Evolutionary conservation across 2,113 vertebrate genomes (phyloP), one percentile per base, ranked within the genome.

Genomic region (Cyprinodon tularosa): DNA sequence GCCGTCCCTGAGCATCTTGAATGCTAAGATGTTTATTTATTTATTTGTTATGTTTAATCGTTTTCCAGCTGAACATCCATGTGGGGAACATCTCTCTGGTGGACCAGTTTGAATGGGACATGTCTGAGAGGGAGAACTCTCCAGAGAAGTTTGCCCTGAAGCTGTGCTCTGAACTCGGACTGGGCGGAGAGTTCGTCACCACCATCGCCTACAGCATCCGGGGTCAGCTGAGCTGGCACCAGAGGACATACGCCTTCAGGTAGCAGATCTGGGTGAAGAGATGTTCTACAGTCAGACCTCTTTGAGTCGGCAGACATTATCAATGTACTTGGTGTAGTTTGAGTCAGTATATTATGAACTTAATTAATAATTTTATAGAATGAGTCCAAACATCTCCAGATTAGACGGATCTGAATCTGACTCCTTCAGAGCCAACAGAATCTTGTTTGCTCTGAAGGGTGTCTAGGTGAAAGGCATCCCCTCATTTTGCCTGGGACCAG

Each of bases 81-180:
- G 98, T 99, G 69, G 98, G 98, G 4, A 99, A 99, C 94, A 99
- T 99, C 82, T 99, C 97, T 11, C 92, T 99, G 86, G 98, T 99
- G 90, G 98, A 99, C 94, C 98, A 99, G 94, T 99, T 99, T 59
- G 98, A 99, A 91, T 99, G 98, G 98, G 98, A 99, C 94, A 99
- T 99, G 98, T 99, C 97, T 0, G 98, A 99, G 94, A 97, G 96
- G 91, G 98, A 99, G 88, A 99, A 99, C 88, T 99, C 97, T 0
- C 98, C 98, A 0, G 98, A 99, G 92, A 98, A 97, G 83, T 99
- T 99, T 73, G 98, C 98, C 53, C 93, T 99, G 93, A 99, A 99
- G 93, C 94, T 99, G 36, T 99, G 98, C 92, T 99, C 97, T 0
- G 98, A 99, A 90, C 95, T 99, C 6, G 98, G 98, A n/a, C 93